Evolutionary conservation across 2,888 invertebrate genomes (phyloP).

Genomic region (Subacronicta megacephala): DNA sequence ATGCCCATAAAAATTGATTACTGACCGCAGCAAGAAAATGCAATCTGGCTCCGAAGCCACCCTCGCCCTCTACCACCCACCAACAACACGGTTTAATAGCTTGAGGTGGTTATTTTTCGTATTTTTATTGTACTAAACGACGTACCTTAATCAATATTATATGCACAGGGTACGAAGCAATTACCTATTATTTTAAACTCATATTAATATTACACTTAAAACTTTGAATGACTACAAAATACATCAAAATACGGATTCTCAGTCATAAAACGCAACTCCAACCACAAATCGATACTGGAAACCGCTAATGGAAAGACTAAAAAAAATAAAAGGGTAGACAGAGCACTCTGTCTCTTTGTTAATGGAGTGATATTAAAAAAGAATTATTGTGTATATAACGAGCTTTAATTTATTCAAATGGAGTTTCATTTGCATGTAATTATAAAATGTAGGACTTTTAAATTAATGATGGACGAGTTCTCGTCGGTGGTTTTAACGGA

Average conservation of each 20-base stretch:
- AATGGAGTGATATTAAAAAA: constrained; percentile 62
- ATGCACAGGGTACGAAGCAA: constrained; percentile 29
- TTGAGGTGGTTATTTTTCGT: constrained; percentile 76
- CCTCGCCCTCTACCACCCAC: constrained; percentile 54
- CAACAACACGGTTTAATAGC: constrained; percentile 73
- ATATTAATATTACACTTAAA: too few species aligned
- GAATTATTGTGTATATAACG: constrained; percentile 55
- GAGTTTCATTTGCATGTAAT: constrained; percentile 44
- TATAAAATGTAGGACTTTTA: constrained; percentile 33
- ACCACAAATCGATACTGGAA: constrained; percentile 48
- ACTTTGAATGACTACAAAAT: too few species aligned
- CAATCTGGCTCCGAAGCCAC: constrained; percentile 75
- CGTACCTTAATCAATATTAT: constrained; percentile 58
- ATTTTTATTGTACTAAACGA: constrained; percentile 75
- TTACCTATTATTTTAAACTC: constrained; percentile 49
- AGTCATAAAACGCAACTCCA: constrained; percentile 16
- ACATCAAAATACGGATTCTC: constrained; percentile 1
- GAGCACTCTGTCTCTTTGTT: constrained; percentile 53
- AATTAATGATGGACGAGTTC: constrained; percentile 35
- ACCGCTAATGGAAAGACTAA: constrained; percentile 55
- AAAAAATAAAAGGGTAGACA: constrained; percentile 51
- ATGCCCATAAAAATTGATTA: constrained; percentile 87
- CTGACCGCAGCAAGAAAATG: constrained; percentile 85
- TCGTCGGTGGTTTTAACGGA: constrained; percentile 16
- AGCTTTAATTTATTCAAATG: constrained; percentile 47